Base-by-base conservation (phyloP, 2,113 vertebrate genomes). In the Dermatemys mawii region DNA sequence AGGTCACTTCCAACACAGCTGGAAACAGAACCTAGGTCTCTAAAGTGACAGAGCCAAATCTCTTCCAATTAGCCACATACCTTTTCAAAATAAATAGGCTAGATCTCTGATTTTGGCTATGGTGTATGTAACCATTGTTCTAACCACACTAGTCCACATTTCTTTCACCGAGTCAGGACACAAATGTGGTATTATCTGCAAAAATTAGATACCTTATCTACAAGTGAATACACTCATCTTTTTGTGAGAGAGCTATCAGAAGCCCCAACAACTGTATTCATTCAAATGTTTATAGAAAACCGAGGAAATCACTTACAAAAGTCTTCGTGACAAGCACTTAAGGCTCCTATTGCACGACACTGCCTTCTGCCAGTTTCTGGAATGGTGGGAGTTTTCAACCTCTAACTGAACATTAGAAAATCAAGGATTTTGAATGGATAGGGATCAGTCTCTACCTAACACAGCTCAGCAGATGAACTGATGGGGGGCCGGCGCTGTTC, bases 181-280 rank as follows among this genome's bases (percentile, higher is more conserved):
- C 5, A 46, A 46, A 46, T 46, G 46, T 46, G 8, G 46, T 46
- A 46, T 46, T 46, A 46, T 46, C 46, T 46, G 46, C 82, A 7
- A 91, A 87, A 53, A 46, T 73, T 94, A 96, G 90, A 13, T 10
- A 8, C 73, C 51, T 70, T 51, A 48, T 76, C 24, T 1, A 14
- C 17, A 85, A 53, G 51, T 21, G 84, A 81, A 87, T 60, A 96
- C 92, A 94, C 60, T 70, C 35, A 78, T 70, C 94, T 70, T 79
- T 60, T 63, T 9, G 16, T 48, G 85, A 17, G 12, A 83, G 32
- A 24, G 49, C 84, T 5, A 27, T 29, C 83, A 11, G 50, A 85
- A 93, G 91, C 83, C 24, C 44, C 0, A 2, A 54, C 8, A 92
- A 32, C 16, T 57, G 70, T n/a, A 89, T 21, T 8, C 50, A 67